phyloP scores from a whole-genome alignment of 1,140 invertebrate genomes.

The Trypoxylus dichotomus region DNA sequence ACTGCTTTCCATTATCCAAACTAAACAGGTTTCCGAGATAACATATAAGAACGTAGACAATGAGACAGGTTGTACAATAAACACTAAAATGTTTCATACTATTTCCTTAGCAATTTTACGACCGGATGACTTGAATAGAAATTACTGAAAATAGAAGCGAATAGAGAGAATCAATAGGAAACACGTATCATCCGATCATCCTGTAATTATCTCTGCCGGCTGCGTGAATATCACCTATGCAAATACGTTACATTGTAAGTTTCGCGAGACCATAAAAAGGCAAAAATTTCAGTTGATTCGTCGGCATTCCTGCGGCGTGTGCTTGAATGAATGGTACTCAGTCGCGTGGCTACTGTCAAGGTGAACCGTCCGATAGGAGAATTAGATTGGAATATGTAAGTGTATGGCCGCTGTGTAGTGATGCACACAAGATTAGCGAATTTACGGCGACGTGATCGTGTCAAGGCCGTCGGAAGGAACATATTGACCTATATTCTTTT shows the following conservation, averaged over 20 bases:
- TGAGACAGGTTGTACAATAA: no score
- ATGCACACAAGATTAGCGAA: conserved; percentile 17
- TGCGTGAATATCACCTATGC: not conserved
- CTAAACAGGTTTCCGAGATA: no score
- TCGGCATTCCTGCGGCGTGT: conserved; percentile 3
- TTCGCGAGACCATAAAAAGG: not conserved
- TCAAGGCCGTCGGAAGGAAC: not conserved
- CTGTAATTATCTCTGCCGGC: not conserved
- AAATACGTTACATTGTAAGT: not conserved
- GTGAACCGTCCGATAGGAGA: not conserved
- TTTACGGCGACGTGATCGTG: conserved; percentile 2
- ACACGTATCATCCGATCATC: not conserved
- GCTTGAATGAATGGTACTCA: not conserved
- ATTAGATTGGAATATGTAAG: conserved; percentile 11
- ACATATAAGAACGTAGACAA: no score
- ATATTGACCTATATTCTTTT: not conserved
- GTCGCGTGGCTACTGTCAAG: conserved; percentile 1
- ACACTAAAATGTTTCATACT: no score
- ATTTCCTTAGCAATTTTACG: no score
- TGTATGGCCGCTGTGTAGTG: not conserved
- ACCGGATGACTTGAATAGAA: no score
- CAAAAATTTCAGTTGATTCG: not conserved
- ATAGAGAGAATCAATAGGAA: no score
- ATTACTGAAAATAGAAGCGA: no score
- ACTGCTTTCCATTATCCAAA: no score